These are phyloP conservation scores for Cirrhinus mrigala DNA, from an alignment of 2,797 vertebrate genomes.

Conservation along the genomic window DNA sequence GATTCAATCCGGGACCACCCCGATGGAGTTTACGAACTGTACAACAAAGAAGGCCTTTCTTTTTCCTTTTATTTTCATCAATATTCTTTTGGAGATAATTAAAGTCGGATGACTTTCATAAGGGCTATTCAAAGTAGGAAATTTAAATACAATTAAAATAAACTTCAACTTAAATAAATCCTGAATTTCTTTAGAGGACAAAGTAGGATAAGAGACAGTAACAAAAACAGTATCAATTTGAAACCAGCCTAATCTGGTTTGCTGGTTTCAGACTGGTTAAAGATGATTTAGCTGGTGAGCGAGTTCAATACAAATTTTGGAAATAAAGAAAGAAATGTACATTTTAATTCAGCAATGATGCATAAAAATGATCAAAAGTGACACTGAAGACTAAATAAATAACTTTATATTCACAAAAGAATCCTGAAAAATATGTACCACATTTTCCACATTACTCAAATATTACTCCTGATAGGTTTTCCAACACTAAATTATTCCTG, in stretches of 20 bases:
- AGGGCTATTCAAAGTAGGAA: background rate
- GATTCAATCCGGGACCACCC: conserved; percentile 29
- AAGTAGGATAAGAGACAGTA: background rate
- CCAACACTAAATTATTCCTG: background rate
- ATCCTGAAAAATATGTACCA: background rate
- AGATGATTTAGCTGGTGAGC: background rate
- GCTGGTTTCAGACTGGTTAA: background rate
- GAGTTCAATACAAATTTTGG: background rate
- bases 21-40: background rate
- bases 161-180: background rate
- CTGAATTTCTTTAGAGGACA: background rate
- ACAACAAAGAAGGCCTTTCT: conserved; percentile 20
- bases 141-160: background rate
- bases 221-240: background rate
- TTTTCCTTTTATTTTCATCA: conserved; percentile 2
- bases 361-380: background rate
- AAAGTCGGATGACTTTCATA: conserved; percentile 25
- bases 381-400: background rate
- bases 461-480: background rate
- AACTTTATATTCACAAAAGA: background rate
- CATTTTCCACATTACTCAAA: background rate
- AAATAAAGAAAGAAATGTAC: background rate
- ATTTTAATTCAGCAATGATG: background rate
- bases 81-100: conserved; percentile 9
- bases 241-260: background rate